Conservation (phyloP, 2,888 invertebrate genomes). For the Pinctada fucata region DNA sequence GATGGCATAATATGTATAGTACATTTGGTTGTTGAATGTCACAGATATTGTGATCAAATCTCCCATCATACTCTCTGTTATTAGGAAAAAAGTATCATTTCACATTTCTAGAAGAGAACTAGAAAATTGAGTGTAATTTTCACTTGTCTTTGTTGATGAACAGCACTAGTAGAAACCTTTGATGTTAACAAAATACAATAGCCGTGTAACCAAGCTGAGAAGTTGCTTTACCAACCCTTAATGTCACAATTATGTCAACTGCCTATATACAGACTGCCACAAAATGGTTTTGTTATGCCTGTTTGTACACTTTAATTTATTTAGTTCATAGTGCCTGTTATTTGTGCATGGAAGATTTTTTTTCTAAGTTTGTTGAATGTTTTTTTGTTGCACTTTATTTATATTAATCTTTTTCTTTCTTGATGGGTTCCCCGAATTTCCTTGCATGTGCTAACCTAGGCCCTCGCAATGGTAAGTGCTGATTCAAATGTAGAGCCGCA, state of each 20-base stretch:
- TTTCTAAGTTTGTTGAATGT: constrained; percentile 5
- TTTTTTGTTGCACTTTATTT: constrained; percentile 2
- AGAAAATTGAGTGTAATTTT: background rate
- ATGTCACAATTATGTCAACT: background rate
- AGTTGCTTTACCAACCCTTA: background rate
- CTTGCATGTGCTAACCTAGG: constrained; percentile 53
- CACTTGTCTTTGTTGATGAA: background rate
- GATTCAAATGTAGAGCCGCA: background rate
- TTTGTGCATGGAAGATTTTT: constrained; percentile 11
- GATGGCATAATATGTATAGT: background rate
- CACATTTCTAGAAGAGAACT: background rate
- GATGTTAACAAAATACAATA: background rate
- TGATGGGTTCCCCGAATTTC: constrained; percentile 39
- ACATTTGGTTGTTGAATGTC: too few species aligned
- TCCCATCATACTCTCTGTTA: too few species aligned
- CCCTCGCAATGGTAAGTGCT: constrained; percentile 60
- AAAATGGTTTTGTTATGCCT: background rate
- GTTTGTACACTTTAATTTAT: background rate
- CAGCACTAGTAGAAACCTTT: background rate
- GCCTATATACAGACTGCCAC: background rate
- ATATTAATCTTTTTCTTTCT: constrained; percentile 26
- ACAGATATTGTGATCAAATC: too few species aligned
- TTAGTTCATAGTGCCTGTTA: background rate
- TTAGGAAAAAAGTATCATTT: too few species aligned
- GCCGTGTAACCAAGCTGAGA: background rate